Evolutionary conservation across 2,797 vertebrate genomes (phyloP).

Genomic region (Micromesistius poutassou): DNA sequence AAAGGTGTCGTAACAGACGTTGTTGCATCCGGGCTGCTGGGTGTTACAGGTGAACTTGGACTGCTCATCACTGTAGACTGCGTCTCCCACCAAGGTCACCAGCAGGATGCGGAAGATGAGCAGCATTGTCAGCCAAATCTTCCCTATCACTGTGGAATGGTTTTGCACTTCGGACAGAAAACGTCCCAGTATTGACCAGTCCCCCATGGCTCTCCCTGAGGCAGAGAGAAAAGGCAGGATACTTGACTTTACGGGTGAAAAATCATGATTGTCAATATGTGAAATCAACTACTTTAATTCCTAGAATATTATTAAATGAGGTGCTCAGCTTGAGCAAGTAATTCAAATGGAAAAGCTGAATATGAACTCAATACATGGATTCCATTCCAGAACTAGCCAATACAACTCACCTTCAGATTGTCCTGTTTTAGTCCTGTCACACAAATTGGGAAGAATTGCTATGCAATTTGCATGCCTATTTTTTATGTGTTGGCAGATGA

Average conservation of each 20-base stretch:
- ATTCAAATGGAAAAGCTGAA: neutral
- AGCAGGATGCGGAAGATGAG: constrained; percentile 72
- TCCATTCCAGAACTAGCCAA: neutral
- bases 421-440: constrained; percentile 36
- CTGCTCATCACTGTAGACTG: constrained; percentile 67
- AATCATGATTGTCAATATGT: neutral
- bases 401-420: constrained; percentile 52
- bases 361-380: neutral
- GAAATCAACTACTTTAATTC: neutral
- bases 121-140: constrained; percentile 74
- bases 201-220: constrained; percentile 58
- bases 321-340: neutral
- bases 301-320: neutral
- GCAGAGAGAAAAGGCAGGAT: constrained; percentile 7
- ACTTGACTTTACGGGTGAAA: neutral
- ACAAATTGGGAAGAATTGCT: constrained; percentile 39
- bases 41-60: constrained; percentile 73
- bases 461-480: constrained; percentile 49
- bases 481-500: constrained; percentile 46
- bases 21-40: constrained; percentile 71
- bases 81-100: constrained; percentile 67
- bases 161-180: constrained; percentile 73
- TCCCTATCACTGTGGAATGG: constrained; percentile 69
- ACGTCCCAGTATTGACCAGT: constrained; percentile 72
- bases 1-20: constrained; percentile 68